Percentiles rank a stretch among this genome's conserved stretches.
Evolutionary conservation across 2,888 invertebrate species (phyloP).

Genomic region (Tiliacea aurago): DNA sequence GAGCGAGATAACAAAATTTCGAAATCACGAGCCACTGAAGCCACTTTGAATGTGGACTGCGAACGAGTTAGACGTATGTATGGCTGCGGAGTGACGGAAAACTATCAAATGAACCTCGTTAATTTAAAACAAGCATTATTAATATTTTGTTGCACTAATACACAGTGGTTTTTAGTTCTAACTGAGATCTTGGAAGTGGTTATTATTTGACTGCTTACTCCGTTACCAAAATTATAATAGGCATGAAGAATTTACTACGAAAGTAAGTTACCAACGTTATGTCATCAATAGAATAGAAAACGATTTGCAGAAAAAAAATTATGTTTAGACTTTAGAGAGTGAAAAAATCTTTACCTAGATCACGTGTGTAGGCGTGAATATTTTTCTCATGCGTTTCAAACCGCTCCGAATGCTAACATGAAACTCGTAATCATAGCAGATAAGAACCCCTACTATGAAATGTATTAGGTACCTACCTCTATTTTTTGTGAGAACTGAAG

Average conservation of each 20-base stretch:
- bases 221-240: not conserved
- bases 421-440: constrained; percentile 13
- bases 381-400: constrained; percentile 6
- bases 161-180: not conserved
- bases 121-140: constrained; percentile 15
- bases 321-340: no score
- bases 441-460: constrained; percentile 23
- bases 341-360: not conserved
- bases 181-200: not conserved
- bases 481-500: not conserved
- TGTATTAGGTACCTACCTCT: no score
- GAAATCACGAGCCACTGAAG: not conserved
- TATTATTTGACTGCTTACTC: not conserved
- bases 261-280: constrained; percentile 22
- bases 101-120: not conserved
- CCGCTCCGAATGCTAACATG: not conserved
- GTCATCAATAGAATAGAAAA: constrained; percentile 17
- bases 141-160: not conserved
- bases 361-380: not conserved
- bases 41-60: constrained; percentile 40
- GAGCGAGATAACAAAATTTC: constrained; percentile 46
- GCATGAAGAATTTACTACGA: not conserved
- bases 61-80: constrained; percentile 42
- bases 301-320: not conserved
- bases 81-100: constrained; percentile 9